Evolutionary conservation across 1,140 invertebrate species (phyloP).

Genomic region (Drosophila subpulchrella): DNA sequence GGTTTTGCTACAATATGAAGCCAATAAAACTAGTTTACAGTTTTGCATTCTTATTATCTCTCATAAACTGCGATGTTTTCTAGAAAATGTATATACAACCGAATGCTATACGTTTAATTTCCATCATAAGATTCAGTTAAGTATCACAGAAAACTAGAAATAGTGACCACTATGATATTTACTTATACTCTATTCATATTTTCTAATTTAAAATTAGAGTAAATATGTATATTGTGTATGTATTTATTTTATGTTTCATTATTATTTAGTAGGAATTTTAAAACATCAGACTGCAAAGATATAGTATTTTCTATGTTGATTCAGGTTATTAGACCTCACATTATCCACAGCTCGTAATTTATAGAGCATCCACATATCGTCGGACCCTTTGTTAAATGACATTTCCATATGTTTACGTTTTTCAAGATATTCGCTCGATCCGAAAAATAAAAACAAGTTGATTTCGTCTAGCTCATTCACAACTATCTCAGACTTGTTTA

Average conservation of each 20-base stretch:
- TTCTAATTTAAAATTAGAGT: too few relatives aligned
- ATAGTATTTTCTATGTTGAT: too few relatives aligned
- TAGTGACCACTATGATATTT: neutral
- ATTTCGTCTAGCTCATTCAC: conserved; percentile 58
- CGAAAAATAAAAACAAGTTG: conserved; percentile 38
- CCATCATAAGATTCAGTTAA: neutral
- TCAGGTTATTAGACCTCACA: too few relatives aligned
- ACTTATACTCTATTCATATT: neutral
- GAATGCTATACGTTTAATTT: neutral
- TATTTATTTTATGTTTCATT: too few relatives aligned
- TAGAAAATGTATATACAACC: neutral
- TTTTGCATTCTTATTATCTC: neutral
- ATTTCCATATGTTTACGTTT: conserved; percentile 15
- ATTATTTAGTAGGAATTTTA: too few relatives aligned
- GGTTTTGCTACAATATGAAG: neutral
- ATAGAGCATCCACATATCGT: neutral
- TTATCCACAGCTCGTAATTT: too few relatives aligned
- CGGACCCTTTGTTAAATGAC: neutral
- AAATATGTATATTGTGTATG: too few relatives aligned
- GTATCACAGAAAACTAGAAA: neutral
- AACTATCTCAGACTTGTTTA: conserved; percentile 63
- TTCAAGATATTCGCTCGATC: conserved; percentile 11
- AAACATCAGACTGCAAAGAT: too few relatives aligned
- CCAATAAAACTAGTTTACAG: neutral
- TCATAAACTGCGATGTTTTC: neutral